These are phyloP conservation scores for Peromyscus melanophrys DNA, from an alignment of 2,797 vertebrate species.

Conservation along the genomic window DNA sequence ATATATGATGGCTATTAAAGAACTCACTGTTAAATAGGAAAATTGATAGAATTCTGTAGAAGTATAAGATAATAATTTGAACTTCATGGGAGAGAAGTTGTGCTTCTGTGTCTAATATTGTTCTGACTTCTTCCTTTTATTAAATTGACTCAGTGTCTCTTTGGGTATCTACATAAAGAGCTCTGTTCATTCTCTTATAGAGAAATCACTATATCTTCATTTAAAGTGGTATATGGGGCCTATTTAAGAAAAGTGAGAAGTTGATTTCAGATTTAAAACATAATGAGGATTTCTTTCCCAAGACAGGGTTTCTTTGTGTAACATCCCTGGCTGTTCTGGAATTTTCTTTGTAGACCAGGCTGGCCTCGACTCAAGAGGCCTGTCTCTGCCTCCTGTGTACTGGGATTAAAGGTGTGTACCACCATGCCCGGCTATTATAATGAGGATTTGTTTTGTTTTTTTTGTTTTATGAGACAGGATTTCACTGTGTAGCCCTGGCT, in stretches of 20 bases:
- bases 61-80: conserved; percentile 61
- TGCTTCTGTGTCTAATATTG: conserved; percentile 31
- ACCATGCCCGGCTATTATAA: background rate
- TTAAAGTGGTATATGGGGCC: conserved; percentile 23
- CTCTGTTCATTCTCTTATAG: conserved; percentile 45
- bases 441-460: background rate
- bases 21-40: conserved; percentile 48
- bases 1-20: background rate
- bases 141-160: conserved; percentile 63
- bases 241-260: background rate
- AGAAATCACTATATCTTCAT: conserved; percentile 42
- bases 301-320: background rate
- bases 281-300: background rate
- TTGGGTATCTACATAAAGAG: conserved; percentile 45
- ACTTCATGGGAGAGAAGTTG: conserved; percentile 52
- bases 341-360: background rate
- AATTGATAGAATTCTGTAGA: conserved; percentile 70
- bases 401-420: background rate
- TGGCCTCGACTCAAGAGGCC: background rate
- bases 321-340: background rate
- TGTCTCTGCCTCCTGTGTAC: background rate
- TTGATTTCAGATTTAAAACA: background rate
- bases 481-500: background rate
- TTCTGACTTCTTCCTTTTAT: conserved; percentile 32
- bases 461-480: background rate